Conservation (phyloP, 2,113 vertebrate genomes). For the Chelonoidis abingdonii region DNA sequence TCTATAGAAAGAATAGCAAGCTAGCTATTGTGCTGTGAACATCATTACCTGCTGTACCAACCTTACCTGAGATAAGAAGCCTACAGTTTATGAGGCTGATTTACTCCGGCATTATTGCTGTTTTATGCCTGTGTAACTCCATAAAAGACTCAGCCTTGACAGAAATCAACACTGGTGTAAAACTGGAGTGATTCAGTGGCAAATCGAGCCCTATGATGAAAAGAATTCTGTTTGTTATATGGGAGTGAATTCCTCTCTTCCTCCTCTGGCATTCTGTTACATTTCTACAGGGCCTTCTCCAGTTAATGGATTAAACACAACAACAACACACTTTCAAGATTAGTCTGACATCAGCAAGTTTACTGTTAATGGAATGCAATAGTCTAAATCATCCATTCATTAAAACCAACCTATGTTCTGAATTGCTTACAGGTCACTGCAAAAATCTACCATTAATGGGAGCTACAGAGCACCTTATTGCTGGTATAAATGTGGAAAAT, state of each 20-base stretch:
- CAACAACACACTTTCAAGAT: not conserved
- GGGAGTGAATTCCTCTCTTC: not conserved
- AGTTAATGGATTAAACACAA: slow-evolving; percentile 13
- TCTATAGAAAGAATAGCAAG: not conserved
- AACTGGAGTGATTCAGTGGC: rapidly evolving
- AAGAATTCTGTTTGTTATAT: not conserved
- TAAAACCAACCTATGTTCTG: rapidly evolving
- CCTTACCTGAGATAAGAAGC: not conserved
- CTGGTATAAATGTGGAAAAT: not conserved
- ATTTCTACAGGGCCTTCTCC: slow-evolving; percentile 30
- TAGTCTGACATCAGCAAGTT: not conserved
- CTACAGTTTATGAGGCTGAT: not conserved
- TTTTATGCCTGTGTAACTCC: slow-evolving; percentile 11
- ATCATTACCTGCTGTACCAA: rapidly evolving
- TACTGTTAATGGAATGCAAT: not conserved
- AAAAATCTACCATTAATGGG: not conserved
- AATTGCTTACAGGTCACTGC: rapidly evolving
- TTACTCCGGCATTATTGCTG: not conserved
- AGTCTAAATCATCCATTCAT: not conserved
- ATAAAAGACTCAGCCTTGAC: not conserved
- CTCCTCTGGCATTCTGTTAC: slow-evolving; percentile 37
- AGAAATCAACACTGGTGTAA: not conserved
- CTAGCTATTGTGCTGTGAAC: not conserved
- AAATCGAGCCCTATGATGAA: not conserved
- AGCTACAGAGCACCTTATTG: not conserved